These are phyloP conservation scores for Drosophila ficusphila DNA, from an alignment of 1,140 invertebrate species.

Conservation along the genomic window DNA sequence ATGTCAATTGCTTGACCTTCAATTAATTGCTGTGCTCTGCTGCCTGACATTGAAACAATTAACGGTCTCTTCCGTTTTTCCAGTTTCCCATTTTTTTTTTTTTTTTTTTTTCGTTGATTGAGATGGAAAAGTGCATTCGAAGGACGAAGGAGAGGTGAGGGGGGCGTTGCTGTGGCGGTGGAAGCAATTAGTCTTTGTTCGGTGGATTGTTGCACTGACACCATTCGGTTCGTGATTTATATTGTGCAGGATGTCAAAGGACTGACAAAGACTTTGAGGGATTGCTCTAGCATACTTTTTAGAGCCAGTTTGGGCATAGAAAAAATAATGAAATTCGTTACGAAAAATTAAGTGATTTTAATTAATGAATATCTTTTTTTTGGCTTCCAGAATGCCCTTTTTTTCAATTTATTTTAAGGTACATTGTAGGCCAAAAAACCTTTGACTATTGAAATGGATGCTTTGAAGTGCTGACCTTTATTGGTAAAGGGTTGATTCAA, in stretches of 20 bases:
- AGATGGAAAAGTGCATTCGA: slow-evolving; percentile 41
- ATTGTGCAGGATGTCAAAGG: slow-evolving; percentile 21
- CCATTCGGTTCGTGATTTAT: slow-evolving; percentile 47
- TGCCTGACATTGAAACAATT: slow-evolving; percentile 76
- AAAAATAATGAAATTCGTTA: neutral
- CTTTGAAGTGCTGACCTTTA: no score
- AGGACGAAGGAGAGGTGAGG: neutral
- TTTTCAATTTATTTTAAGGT: no score
- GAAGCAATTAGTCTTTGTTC: slow-evolving; percentile 53
- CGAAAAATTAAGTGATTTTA: neutral
- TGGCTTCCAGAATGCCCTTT: neutral
- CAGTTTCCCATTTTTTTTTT: neutral
- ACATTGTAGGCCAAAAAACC: no score
- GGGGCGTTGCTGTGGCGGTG: neutral
- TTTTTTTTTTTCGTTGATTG: slow-evolving; percentile 24
- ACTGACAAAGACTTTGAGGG: slow-evolving; percentile 25
- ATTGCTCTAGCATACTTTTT: slow-evolving; percentile 33
- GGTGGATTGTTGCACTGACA: slow-evolving; percentile 41
- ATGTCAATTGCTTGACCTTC: slow-evolving; percentile 73
- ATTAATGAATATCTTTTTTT: neutral
- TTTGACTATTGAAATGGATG: no score
- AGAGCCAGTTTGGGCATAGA: neutral
- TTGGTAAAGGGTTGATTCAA: no score
- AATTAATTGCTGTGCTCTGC: slow-evolving; percentile 45
- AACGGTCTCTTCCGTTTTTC: slow-evolving; percentile 23